Evolutionary conservation across 2,797 vertebrate genomes (phyloP), one percentile per base, ranked within the genome.

Genomic region (Chelidonichthys spinosus): DNA sequence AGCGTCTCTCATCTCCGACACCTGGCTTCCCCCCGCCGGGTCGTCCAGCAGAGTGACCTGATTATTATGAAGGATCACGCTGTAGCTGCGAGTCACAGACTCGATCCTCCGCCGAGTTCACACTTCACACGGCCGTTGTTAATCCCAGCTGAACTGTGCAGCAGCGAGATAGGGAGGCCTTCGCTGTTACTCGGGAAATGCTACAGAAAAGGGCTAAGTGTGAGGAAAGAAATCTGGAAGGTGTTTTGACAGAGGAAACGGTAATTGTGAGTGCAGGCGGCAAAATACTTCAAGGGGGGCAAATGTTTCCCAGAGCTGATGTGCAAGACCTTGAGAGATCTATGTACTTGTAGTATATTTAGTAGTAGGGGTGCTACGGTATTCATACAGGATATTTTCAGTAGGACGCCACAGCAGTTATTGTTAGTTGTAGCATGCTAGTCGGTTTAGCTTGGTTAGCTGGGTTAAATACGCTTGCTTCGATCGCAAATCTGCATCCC

Each of bases 1-100:
- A 62, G 44, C 11, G 1, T 14, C 61, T 77, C 79, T 87, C 79
- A 71, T 85, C 75, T 87, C 37, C 11, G 46, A 78, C 81, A 79
- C 77, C 80, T 70, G 76, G 43, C 36, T 76, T 65, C 63, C 78
- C 63, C 78, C 79, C 35, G 79, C 72, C 68, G 81, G 74, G 70
- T 74, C 17, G 42, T 79, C 83, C 69, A 47, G 77, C 81, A 46
- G 82, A 80, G 75, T 79, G 85, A 90, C 85, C 85, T 87, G 84
- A 85, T 90, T 91, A 88, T 84, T 74, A 64, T 25, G 70, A 69
- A 42, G 69, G 76, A 84, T 87, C 63, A 63, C 60, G 47, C 50
- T 54, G 72, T 70, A 63, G 72, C 85, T 79, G 63, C 4, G 17
- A 86, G 84, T 78, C 81, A 65, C 60, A 25, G 43, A 61, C 76